Conservation (phyloP, 2,113 vertebrate genomes). For the Mesembrinibis cayennensis region DNA sequence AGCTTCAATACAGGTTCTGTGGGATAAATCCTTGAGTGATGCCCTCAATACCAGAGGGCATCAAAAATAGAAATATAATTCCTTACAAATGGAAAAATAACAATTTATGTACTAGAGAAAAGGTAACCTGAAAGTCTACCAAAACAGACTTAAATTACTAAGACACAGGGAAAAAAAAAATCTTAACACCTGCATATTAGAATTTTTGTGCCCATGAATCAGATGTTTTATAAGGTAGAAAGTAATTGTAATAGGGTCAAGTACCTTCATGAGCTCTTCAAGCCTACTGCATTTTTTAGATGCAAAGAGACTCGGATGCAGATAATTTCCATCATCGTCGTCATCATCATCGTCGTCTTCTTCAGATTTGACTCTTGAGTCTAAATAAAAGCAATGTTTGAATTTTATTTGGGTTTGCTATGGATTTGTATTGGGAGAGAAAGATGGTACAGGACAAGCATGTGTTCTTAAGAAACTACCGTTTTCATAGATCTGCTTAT, state of each 20-base stretch:
- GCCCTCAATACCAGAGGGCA: neutral
- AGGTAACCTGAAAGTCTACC: neutral
- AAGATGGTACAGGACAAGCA: neutral
- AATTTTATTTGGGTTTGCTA: neutral
- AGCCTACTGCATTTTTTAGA: conserved; percentile 88
- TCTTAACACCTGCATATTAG: neutral
- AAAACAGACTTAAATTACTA: neutral
- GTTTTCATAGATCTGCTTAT: neutral
- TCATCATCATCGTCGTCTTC: conserved; percentile 75
- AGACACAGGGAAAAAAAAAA: neutral
- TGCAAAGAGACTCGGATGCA: conserved; percentile 96
- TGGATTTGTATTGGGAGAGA: neutral
- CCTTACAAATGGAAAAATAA: neutral
- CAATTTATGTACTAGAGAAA: neutral
- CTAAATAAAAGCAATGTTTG: conserved; percentile 46
- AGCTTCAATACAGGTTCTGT: neutral
- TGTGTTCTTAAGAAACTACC: neutral
- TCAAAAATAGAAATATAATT: neutral
- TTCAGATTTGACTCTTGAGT: conserved; percentile 41
- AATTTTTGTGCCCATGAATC: neutral
- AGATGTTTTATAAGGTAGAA: neutral
- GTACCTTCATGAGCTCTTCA: conserved; percentile 91
- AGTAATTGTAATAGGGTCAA: neutral
- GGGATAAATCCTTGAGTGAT: neutral
- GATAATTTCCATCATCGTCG: conserved; percentile 87